Evolutionary conservation across 2,797 vertebrate genomes (phyloP), one percentile per base, ranked within the genome.

Genomic region (Hydrocynus forskahlii): DNA sequence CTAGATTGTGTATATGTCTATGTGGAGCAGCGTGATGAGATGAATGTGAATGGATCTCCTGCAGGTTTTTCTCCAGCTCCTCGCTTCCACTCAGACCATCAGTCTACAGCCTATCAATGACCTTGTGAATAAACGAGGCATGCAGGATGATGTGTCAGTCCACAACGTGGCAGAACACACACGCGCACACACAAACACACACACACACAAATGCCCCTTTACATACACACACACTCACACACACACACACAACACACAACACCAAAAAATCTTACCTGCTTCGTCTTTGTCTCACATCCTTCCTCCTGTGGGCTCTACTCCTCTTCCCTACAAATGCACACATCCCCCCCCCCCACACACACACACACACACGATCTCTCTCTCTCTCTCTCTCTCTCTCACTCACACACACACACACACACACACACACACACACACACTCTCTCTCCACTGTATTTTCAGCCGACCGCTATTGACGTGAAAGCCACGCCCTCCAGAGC

Each of bases 401-500:
- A 1, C 29, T 29, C 29, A 29, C 3, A 29, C 29, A 29, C 29
- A 29, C 29, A 1, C 57, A 14, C 60, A 14, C 25, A 25, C 60
- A 45, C 43, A 45, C 43, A 45, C 43, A 45, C 43, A 45, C 5
- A 45, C 43, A 45, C 43, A 45, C 43, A 45, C 9, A 45, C n/a
- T 60, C n/a, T 62, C 59, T 62, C 59, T 14, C 59, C 12, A 9
- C n/a, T 23, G 55, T 23, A 60, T 60, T 60, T 23, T 25, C 59
- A 63, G 29, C 62, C 25, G 25, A 35, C 25, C 62, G 62, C 35
- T 29, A 62, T 21, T 63, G 62, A 63, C 25, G 62, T 25, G 62
- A 4, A 63, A 63, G 25, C 62, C 62, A 63, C 62, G 62, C 62
- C 62, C 89, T 45, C 89, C 84, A 83, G 78, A 88, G 74, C 85